Base-by-base conservation (phyloP, 1,140 invertebrate species). In the Adelges cooleyi region DNA sequence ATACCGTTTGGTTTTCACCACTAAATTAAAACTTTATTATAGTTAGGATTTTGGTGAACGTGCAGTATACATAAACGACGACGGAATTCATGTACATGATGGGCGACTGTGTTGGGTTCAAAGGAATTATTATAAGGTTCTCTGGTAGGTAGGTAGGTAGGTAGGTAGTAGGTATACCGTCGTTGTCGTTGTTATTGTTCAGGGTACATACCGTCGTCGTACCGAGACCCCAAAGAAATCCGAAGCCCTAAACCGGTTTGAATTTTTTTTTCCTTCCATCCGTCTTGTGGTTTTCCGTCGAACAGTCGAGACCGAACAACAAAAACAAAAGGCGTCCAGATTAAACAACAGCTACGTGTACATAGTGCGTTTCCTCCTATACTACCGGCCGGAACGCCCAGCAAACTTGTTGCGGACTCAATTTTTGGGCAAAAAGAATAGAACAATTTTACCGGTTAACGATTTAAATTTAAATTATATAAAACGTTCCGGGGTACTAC, bases 81-180 rank as follows among this genome's bases (percentile, higher is more conserved):
- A 42, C 54, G 40, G 54, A 53, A 59, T 59, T 59, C 54, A 59
- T n/a, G n/a, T n/a, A 59, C 54, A 20, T 59, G 54, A 42, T 38
- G 23, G 23, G 23, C 20, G 36, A 3, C 20, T 38, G 23, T 40
- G 25, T 15, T 9, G 6, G 17, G 5, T 17, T 11, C 22, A 36
- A 11, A 20, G 10, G 17, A 53, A 53, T 20, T 54, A 22, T 42
- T 44, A 44, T 44, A 59, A 25, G 22, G n/a, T 40, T 59, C 15
- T 54, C 36, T 3, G 52, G n/a, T n/a, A n/a, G n/a, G n/a, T n/a
- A n/a, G n/a, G n/a, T n/a, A 6, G 29, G 29, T 33, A 6, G 29
- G 29, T 33, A 33, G 29, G 29, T 33, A 33, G 29, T 33, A 33
- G 40, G 40, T 59, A 59, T 38, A 59, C n/a, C 1, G 13, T 36